Percentiles rank a stretch among this genome's conserved stretches.
Evolutionary conservation across 2,797 vertebrate species (phyloP).

Genomic region (Erpetoichthys calabaricus): DNA sequence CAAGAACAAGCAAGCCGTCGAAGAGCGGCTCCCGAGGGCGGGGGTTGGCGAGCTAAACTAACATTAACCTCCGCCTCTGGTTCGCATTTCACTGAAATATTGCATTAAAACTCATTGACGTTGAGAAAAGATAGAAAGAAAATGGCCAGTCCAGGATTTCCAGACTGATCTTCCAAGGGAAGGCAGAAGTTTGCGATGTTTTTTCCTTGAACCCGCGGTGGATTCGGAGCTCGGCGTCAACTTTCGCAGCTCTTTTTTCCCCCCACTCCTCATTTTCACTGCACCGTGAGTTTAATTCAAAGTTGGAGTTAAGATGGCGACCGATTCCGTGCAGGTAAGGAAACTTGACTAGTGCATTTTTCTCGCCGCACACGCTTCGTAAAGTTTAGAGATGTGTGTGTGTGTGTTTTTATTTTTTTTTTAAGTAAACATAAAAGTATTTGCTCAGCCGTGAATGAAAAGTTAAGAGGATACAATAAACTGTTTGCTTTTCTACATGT

Average conservation of each 20-base stretch:
- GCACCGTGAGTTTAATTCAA: slow-evolving; percentile 49
- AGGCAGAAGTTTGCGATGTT: slow-evolving; percentile 17
- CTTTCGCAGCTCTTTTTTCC: too few species aligned
- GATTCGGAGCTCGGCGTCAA: too few species aligned
- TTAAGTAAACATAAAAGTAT: too few species aligned
- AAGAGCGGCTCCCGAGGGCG: slow-evolving; percentile 36
- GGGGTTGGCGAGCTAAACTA: slow-evolving; percentile 17
- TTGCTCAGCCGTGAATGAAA: too few species aligned
- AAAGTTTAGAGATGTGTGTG: too few species aligned
- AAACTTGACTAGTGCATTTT: slow-evolving; percentile 53
- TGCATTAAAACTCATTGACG: not conserved
- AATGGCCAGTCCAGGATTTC: slow-evolving; percentile 31
- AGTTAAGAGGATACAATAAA: too few species aligned
- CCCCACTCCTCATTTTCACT: slow-evolving; percentile 28
- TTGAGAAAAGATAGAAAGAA: slow-evolving; percentile 18
- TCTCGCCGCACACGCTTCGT: too few species aligned
- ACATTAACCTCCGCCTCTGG: not conserved
- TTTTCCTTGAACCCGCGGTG: slow-evolving; percentile 3
- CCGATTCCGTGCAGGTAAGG: slow-evolving; percentile 68
- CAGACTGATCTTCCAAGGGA: slow-evolving; percentile 33
- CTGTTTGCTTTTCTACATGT: too few species aligned
- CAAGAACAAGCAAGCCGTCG: not conserved
- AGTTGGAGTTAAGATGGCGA: slow-evolving; percentile 65
- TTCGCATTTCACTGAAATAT: not conserved
- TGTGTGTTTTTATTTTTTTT: too few species aligned